Percentiles rank a stretch among this genome's conserved stretches.
Evolutionary conservation across 2,113 vertebrate species (phyloP).

Genomic region (Sisor rabdophorus): DNA sequence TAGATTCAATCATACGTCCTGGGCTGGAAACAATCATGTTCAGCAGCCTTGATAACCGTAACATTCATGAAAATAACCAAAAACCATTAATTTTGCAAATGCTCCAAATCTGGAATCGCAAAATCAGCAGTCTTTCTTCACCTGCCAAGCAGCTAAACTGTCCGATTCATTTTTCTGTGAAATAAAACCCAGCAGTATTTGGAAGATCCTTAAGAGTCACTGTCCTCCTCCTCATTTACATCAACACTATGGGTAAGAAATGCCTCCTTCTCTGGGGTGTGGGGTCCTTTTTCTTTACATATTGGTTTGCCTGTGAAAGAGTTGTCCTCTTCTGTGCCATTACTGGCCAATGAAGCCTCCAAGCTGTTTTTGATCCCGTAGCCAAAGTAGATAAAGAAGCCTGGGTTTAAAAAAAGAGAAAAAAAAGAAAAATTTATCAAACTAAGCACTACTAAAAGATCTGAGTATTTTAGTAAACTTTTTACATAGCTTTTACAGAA

Average conservation of each 20-base stretch:
- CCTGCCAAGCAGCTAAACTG: not conserved
- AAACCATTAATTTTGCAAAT: not conserved
- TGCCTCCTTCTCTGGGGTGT: slow-evolving; percentile 54
- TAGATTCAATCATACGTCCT: not conserved
- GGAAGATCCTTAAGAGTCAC: slow-evolving; percentile 43
- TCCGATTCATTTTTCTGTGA: not conserved
- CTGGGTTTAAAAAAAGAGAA: slow-evolving; percentile 54
- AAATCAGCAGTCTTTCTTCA: not conserved
- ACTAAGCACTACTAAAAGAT: not conserved
- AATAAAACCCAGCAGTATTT: not conserved
- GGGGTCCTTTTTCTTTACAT: slow-evolving; percentile 58
- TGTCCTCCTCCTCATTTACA: slow-evolving; percentile 41
- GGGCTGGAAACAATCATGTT: not conserved
- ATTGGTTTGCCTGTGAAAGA: slow-evolving; percentile 46
- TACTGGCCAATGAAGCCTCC: slow-evolving; percentile 65
- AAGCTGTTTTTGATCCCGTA: slow-evolving; percentile 87
- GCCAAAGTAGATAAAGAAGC: slow-evolving; percentile 85
- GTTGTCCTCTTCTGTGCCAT: slow-evolving; percentile 54
- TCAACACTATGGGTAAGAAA: slow-evolving; percentile 47
- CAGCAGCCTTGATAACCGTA: not conserved
- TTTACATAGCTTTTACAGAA: no score
- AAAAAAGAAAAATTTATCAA: not conserved
- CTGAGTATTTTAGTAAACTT: no score
- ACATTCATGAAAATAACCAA: not conserved
- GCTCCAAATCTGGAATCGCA: not conserved